These are phyloP conservation scores for Mesembrinibis cayennensis DNA, from an alignment of 2,113 vertebrate genomes.

Conservation along the genomic window DNA sequence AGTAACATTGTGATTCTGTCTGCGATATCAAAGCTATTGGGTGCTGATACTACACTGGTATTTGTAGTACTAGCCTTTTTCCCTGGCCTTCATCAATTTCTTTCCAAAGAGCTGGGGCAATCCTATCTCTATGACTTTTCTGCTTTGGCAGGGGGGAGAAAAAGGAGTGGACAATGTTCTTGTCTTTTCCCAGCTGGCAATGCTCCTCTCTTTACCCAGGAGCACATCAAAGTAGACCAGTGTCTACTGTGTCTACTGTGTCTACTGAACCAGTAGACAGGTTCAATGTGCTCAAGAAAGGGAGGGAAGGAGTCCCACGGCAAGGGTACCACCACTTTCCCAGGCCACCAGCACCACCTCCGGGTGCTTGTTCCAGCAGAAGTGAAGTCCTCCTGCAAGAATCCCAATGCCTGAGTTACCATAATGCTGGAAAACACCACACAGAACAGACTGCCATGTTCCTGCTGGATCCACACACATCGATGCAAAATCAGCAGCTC, in stretches of 20 bases:
- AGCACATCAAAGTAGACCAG: not conserved
- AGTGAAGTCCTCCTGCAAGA: not conserved
- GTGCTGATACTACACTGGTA: not conserved
- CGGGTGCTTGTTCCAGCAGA: not conserved
- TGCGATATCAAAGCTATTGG: not conserved
- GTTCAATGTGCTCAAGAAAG: not conserved
- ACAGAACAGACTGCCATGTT: not conserved
- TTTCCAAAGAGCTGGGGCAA: not conserved
- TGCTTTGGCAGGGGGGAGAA: not conserved
- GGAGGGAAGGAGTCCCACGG: not conserved
- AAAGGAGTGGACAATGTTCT: not conserved
- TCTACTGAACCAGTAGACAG: too few species aligned
- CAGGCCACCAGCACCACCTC: not conserved
- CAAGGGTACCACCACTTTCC: not conserved
- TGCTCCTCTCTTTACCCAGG: not conserved
- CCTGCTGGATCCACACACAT: not conserved
- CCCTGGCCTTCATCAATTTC: not conserved
- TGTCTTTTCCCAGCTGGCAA: not conserved
- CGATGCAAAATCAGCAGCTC: not conserved
- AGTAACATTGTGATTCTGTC: not conserved
- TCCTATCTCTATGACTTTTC: not conserved
- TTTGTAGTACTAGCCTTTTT: not conserved
- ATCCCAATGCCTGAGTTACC: not conserved
- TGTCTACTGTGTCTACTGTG: too few species aligned
- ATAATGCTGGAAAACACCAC: not conserved